Conservation (phyloP, 1,140 invertebrate genomes). For the Helicorthomorpha holstii region DNA sequence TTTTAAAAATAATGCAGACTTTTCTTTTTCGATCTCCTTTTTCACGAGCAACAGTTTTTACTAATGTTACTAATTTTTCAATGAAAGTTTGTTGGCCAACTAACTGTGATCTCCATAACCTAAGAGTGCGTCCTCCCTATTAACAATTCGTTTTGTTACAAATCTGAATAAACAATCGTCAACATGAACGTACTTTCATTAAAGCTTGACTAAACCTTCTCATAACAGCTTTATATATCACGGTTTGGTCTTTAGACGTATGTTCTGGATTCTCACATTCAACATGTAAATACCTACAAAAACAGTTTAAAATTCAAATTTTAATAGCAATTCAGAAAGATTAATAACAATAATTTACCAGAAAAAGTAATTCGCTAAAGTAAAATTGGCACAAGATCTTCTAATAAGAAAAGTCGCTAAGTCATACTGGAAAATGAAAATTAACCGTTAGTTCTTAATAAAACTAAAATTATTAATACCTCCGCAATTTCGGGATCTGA, state of each 20-base stretch:
- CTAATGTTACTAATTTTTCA: constrained; percentile 72
- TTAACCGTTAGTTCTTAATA: not conserved
- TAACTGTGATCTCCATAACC: constrained; percentile 42
- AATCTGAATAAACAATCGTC: not conserved
- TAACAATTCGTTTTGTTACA: constrained; percentile 1
- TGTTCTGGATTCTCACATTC: constrained; percentile 64
- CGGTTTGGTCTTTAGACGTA: constrained; percentile 46
- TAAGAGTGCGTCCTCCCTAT: constrained; percentile 7
- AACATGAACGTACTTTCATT: constrained; percentile 22
- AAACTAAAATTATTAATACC: not conserved
- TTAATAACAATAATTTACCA: constrained; percentile 42
- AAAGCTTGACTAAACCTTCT: constrained; percentile 52
- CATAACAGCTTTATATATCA: constrained; percentile 68
- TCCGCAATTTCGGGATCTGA: not conserved
- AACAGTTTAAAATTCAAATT: not conserved
- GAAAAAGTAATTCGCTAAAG: constrained; percentile 88
- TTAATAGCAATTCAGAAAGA: not conserved
- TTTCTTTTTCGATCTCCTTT: constrained; percentile 84
- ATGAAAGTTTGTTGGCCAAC: constrained; percentile 75
- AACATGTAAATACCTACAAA: constrained; percentile 56
- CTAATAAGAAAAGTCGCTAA: constrained; percentile 81
- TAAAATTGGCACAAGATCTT: constrained; percentile 70
- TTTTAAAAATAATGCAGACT: constrained; percentile 23
- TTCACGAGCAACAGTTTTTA: constrained; percentile 78
- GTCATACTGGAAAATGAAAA: constrained; percentile 34